Base-by-base conservation (phyloP, 2,888 invertebrate genomes). In the Pachycephus smyrnensis region DNA sequence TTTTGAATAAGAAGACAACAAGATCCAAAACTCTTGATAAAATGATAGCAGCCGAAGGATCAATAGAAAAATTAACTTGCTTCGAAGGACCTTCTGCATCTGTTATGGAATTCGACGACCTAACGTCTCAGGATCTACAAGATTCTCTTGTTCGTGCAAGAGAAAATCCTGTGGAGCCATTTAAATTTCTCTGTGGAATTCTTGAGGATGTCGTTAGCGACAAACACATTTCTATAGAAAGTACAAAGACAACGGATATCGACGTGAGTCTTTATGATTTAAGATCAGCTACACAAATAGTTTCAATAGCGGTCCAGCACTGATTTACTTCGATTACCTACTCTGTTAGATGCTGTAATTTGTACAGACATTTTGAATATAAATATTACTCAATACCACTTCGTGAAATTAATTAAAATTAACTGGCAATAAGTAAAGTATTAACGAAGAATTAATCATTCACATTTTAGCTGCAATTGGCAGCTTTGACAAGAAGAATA, bases 401-500 rank as follows among this genome's bases (percentile, higher is more conserved):
- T 40, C 12, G 40, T 4, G 15, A 40, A 40, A 15, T 40, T 15
- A 40, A 40, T 40, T 40, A 4, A 15, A 40, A 40, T 4, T 40
- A 23, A 9, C 1, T 23, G 2, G 9, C 23, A 55, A 55, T 55
- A 55, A 55, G 23, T 55, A 55, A 55, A 55, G 23, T 23, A 0
- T 23, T 55, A 55, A 55, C 15, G 55, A 55, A 55, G 55, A 23
- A 23, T 55, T 23, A 9, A 55, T 55, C 15, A 6, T 55, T 55
- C 15, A 6, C 23, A 11, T 74, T 80, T 1, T 40, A 87, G 87
- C 79, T 83, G 0, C 92, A 93, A 77, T 92, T 94, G 90, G 87
- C 92, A 0, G 90, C 91, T 71, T 78, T 93, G 15, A 92, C 92
- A 0, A 92, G 92, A 69, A 89, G 93, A 30, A 92, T 93, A 73